Evolutionary conservation across 2,888 invertebrate species (phyloP).

Genomic region (Rotaria macrura): DNA sequence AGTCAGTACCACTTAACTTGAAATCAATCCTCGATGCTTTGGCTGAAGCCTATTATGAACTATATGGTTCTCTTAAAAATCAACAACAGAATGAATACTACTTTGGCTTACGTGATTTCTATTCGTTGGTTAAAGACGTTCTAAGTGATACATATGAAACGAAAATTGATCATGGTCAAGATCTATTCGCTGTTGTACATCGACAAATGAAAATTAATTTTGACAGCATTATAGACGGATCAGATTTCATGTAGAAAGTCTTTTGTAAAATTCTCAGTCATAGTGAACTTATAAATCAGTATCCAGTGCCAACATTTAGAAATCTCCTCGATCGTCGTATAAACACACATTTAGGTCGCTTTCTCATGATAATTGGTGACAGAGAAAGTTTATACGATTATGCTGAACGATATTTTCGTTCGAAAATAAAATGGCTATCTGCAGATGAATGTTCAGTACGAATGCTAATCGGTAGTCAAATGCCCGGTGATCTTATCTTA

Average conservation of each 20-base stretch:
- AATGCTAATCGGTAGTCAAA: neutral
- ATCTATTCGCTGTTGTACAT: too few species aligned
- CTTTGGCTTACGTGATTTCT: constrained; percentile 27
- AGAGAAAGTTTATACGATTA: neutral
- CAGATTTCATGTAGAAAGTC: neutral
- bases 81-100: neutral
- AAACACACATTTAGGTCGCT: neutral
- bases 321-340: neutral
- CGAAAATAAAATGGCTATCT: neutral
- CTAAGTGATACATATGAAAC: neutral
- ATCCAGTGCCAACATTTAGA: neutral
- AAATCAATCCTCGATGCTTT: too few species aligned
- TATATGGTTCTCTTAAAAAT: too few species aligned
- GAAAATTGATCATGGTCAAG: too few species aligned
- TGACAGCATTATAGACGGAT: neutral
- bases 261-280: neutral
- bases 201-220: neutral
- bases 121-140: constrained; percentile 22
- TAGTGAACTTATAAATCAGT: neutral
- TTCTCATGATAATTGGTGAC: neutral
- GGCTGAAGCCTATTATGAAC: too few species aligned
- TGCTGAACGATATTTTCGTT: neutral
- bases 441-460: neutral
- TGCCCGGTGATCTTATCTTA: neutral
- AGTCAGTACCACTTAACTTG: too few species aligned